These are phyloP conservation scores for Girardinus metallicus DNA, from an alignment of 2,797 vertebrate genomes.

Conservation along the genomic window DNA sequence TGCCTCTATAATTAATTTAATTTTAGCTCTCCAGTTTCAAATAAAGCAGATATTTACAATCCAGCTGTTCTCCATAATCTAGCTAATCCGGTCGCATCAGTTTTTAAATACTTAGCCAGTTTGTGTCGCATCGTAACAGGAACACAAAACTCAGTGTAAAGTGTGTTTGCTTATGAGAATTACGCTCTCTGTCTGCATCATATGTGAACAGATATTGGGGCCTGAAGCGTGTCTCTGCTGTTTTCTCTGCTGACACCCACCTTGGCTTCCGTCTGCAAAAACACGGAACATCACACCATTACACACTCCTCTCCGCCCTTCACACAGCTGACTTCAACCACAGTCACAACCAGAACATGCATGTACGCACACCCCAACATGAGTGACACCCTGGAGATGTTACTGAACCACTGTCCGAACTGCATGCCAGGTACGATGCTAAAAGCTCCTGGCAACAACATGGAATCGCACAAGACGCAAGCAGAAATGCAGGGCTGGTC, in stretches of 20 bases:
- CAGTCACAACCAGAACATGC: slow-evolving; percentile 50
- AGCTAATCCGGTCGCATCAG: slow-evolving; percentile 43
- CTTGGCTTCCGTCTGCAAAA: slow-evolving; percentile 86
- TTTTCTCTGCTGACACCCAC: slow-evolving; percentile 80
- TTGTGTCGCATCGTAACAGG: slow-evolving; percentile 39
- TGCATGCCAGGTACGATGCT: slow-evolving; percentile 44
- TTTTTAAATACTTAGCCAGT: slow-evolving; percentile 75
- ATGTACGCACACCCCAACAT: slow-evolving; percentile 34
- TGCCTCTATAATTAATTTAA: slow-evolving; percentile 25
- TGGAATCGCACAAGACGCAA: slow-evolving; percentile 62
- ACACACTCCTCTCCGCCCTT: slow-evolving; percentile 61
- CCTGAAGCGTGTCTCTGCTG: slow-evolving; percentile 75
- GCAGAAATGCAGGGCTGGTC: slow-evolving; percentile 55
- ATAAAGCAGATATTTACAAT: slow-evolving; percentile 32
- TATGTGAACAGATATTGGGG: slow-evolving; percentile 66
- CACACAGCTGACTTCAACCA: slow-evolving; percentile 34
- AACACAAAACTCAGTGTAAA: slow-evolving; percentile 23
- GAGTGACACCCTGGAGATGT: slow-evolving; percentile 29
- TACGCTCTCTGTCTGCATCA: slow-evolving; percentile 31
- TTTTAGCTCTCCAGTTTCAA: slow-evolving; percentile 35
- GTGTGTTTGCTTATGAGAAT: slow-evolving; percentile 26
- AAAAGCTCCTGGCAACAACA: slow-evolving; percentile 62
- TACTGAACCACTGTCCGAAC: slow-evolving; percentile 35
- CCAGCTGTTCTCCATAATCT: slow-evolving; percentile 39
- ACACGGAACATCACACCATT: slow-evolving; percentile 83